Conservation (phyloP, 2,113 vertebrate species). For the Phalacrocorax pelagicus region DNA sequence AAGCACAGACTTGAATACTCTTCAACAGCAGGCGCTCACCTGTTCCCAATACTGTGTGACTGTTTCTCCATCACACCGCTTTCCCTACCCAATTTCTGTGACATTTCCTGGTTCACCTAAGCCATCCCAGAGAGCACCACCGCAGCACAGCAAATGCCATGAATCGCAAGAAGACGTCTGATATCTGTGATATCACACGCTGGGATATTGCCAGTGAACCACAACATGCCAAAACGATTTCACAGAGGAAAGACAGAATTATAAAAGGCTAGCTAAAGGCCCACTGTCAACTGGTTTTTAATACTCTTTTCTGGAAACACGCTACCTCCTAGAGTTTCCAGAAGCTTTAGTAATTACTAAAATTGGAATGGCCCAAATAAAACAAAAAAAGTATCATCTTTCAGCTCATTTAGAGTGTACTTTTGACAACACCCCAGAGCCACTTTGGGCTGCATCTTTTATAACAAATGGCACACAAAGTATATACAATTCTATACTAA, state of each 20-base stretch:
- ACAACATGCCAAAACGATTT: slow-evolving; percentile 38
- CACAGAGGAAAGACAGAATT: slow-evolving; percentile 33
- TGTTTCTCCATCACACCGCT: rapidly evolving
- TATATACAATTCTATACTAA: neutral
- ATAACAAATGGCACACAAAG: neutral
- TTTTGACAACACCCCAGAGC: neutral
- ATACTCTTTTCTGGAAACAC: neutral
- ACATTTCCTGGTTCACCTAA: slow-evolving; percentile 27
- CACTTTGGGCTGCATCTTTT: neutral
- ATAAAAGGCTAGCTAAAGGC: slow-evolving; percentile 10
- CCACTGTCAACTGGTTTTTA: neutral
- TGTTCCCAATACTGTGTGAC: neutral
- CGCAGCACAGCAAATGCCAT: neutral
- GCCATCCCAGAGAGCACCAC: neutral
- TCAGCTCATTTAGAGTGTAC: neutral
- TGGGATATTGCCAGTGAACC: slow-evolving; percentile 35
- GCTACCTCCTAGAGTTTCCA: neutral
- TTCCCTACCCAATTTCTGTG: rapidly evolving
- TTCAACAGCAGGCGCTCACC: neutral
- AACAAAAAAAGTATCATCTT: neutral
- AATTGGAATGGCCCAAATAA: neutral
- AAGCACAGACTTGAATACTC: neutral
- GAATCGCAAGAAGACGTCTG: neutral
- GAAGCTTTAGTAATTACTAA: neutral
- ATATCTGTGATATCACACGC: slow-evolving; percentile 9